These are phyloP conservation scores for western clawed frog (Xenopus tropicalis) DNA, from an alignment of 2,113 vertebrate genomes.

Conservation along the genomic window DNA sequence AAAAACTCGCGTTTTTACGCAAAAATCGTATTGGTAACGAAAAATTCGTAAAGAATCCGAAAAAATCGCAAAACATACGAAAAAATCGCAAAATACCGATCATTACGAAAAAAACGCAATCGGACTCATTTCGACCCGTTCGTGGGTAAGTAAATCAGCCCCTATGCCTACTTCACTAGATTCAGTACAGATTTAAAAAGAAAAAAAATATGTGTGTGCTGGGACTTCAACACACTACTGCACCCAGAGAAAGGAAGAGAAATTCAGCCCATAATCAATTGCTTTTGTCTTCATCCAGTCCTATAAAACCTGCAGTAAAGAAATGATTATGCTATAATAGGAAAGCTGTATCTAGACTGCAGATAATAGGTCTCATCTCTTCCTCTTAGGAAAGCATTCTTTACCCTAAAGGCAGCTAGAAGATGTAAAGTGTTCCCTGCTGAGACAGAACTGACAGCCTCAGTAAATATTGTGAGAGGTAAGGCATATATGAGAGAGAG, in stretches of 20 bases:
- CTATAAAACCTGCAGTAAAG: conserved; percentile 11
- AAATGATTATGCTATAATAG: conserved; percentile 25
- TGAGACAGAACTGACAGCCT: conserved; percentile 42
- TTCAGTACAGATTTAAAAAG: too few relatives aligned
- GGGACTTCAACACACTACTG: not conserved
- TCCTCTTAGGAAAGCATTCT: conserved; percentile 37
- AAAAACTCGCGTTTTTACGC: too few relatives aligned
- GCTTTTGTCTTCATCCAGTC: conserved; percentile 16
- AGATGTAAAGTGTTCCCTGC: conserved; percentile 38
- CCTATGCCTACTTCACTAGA: too few relatives aligned
- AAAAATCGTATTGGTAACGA: too few relatives aligned
- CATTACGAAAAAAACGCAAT: too few relatives aligned
- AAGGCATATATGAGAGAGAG: conserved; percentile 24
- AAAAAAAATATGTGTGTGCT: too few relatives aligned
- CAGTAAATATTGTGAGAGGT: conserved; percentile 44
- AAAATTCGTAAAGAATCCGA: too few relatives aligned
- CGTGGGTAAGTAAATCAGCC: too few relatives aligned
- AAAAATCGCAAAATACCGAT: too few relatives aligned
- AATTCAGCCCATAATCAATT: not conserved
- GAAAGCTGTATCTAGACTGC: conserved; percentile 24
- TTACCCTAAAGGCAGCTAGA: conserved; percentile 36
- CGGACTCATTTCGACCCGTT: too few relatives aligned
- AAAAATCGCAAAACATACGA: too few relatives aligned
- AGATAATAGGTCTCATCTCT: conserved; percentile 42
- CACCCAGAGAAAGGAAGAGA: not conserved